phyloP scores from a whole-genome alignment of 2,888 invertebrate species.

The Amorpha juglandis region DNA sequence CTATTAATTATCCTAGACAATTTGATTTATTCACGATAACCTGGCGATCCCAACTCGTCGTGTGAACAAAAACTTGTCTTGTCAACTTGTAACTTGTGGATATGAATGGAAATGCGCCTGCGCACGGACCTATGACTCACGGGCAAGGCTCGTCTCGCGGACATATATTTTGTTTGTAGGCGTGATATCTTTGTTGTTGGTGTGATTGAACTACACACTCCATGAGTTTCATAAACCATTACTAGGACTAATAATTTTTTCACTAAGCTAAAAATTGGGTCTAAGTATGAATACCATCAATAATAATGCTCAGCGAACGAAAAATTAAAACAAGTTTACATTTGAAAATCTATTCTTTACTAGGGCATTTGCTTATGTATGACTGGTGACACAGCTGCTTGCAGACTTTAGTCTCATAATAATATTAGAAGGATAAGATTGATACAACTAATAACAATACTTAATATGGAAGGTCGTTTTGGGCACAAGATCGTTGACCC shows the following conservation, averaged over 20 bases:
- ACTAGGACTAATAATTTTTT: too few relatives aligned
- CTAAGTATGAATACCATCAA: too few relatives aligned
- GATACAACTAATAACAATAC: background rate
- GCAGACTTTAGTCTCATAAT: background rate
- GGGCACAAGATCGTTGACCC: conserved; percentile 12
- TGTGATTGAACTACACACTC: background rate
- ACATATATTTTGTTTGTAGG: conserved; percentile 13
- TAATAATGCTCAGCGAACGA: too few relatives aligned
- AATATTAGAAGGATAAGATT: background rate
- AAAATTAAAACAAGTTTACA: too few relatives aligned
- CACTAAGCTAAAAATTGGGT: too few relatives aligned
- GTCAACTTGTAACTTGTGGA: conserved; percentile 3
- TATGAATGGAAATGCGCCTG: conserved; percentile 33
- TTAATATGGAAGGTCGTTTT: conserved; percentile 1
- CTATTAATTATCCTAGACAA: background rate
- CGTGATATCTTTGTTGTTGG: background rate
- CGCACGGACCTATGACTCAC: conserved; percentile 42
- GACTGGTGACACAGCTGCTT: background rate
- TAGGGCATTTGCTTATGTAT: too few relatives aligned
- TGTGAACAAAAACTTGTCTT: too few relatives aligned
- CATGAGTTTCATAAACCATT: background rate
- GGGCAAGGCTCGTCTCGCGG: conserved; percentile 24
- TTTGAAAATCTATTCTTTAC: too few relatives aligned
- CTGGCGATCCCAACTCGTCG: background rate
- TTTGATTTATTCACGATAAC: too few relatives aligned